Base-by-base conservation (phyloP, 2,888 invertebrate genomes). In the Apamea crenata region DNA sequence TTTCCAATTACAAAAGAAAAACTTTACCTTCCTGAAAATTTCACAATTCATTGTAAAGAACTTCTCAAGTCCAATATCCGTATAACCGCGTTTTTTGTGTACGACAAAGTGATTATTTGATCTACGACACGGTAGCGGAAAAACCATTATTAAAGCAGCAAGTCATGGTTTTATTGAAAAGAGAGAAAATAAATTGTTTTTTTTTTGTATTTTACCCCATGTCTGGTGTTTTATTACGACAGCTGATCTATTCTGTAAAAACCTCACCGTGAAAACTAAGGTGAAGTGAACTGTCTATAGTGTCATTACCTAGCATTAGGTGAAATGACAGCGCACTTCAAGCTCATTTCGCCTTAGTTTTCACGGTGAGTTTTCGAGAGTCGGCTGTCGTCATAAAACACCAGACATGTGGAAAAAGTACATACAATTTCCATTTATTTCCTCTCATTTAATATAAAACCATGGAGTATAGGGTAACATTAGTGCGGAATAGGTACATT, bases 161-260 rank as follows among this genome's bases (percentile, higher is more conserved):
- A 87, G 78, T 85, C 84, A 87, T 77, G 85, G 76, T 83, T 87
- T 84, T 87, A 88, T 87, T 84, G 84, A 86, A 86, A 86, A 80
- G 77, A 59, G 53, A 81, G 67, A 78, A 87, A 83, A 84, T 81
- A 79, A 81, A 87, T 73, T 70, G n/a, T n/a, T 10, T 10, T 21
- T 74, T 83, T 65, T 8, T 61, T 74, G 36, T 47, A 63, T 59
- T n/a, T 77, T 40, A 29, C 1, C 7, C 16, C 44, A 40, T 59
- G 5, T 79, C 40, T 71, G 67, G 18, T 14, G 32, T 81, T 73
- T 77, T 68, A 63, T 69, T 16, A 61, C 16, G 16, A 29, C 29
- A 61, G 6, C 16, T 1, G 29, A 61, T 29, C 1, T 16, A 7
- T 61, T 61, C 29, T 29, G 29, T 29, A 29, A 29, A 59, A 61